phyloP scores from a whole-genome alignment of 2,113 vertebrate genomes.

The Ochotona princeps region DNA sequence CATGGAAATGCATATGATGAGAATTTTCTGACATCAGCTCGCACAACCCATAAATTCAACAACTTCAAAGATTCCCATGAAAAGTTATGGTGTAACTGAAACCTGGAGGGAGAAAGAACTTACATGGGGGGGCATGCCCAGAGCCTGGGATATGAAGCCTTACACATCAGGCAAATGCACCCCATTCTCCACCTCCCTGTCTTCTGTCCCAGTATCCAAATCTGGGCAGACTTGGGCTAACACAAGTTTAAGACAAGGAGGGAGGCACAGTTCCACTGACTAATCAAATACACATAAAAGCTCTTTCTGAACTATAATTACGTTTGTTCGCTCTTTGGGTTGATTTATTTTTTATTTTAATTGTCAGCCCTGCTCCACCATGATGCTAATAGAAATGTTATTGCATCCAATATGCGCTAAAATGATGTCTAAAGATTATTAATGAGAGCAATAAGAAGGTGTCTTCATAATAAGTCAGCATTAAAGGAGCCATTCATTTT shows the following conservation, averaged over 20 bases:
- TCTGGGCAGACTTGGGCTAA: neutral
- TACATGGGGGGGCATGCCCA: fast-evolving
- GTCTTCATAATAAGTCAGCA: constrained; percentile 94
- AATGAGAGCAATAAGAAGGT: constrained; percentile 96
- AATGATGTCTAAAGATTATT: constrained; percentile 96
- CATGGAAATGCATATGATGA: no score
- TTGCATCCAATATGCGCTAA: constrained; percentile 91
- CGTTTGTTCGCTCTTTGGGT: constrained; percentile 86
- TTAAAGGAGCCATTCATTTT: constrained; percentile 94
- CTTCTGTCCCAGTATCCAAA: neutral
- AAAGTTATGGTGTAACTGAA: constrained; percentile 29
- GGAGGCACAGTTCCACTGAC: constrained; percentile 84
- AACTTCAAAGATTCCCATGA: neutral
- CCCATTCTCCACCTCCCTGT: neutral
- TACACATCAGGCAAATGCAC: neutral
- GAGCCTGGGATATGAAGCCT: neutral
- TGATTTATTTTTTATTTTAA: constrained; percentile 93
- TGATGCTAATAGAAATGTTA: constrained; percentile 93
- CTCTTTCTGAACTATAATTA: constrained; percentile 89
- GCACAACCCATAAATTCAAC: neutral
- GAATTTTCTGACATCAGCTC: no score
- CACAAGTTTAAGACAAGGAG: constrained; percentile 82
- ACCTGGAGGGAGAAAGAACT: neutral
- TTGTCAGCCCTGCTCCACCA: constrained; percentile 87
- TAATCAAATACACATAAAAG: constrained; percentile 92